Base-by-base conservation (phyloP, 35 echinoderm and acorn worm genomes). In the Anneissia japonica region DNA sequence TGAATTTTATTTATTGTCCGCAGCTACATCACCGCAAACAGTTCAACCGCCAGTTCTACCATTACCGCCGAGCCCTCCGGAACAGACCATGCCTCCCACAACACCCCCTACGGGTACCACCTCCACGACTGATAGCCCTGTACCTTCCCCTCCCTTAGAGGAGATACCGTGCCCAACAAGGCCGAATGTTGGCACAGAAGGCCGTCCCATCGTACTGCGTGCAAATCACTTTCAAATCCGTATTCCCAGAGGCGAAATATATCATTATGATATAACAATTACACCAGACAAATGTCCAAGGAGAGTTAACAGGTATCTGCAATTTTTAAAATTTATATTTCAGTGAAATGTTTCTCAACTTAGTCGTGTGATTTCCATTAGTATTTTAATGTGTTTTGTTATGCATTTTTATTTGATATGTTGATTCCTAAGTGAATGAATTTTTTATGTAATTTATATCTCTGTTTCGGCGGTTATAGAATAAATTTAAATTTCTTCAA, bases 201-300 rank as follows among this genome's bases (percentile, higher is more conserved):
- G 79, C 3, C 35, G 79, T 12, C 79, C 79, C 1, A 81, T 81
- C 7, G 34, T 81, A 11, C n/a, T 81, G n/a, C 79, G 79, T 38
- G 79, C 79, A 81, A 81, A 81, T 32, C 79, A 81, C 79, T 81
- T 81, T 39, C 79, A 81, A 32, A 81, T 81, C 16, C 79, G 79
- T 23, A 81, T 81, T 35, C 79, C 79, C 4, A 81, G 79, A 81
- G 79, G 31, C 30, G 79, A 81, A 4, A 37, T 81, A 0, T 30
- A 81, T 40, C 79, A 81, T 39, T 81, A 81, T 40, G 79, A 81
- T 81, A 39, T 81, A 38, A 21, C 79, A 10, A 81, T 81, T 13
- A 11, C 23, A 37, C 79, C 79, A 6, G 79, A 81, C 23, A 81
- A 81, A 81, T 81, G 79, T 39, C 79, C 79, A 38, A 81, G 79